These are phyloP conservation scores for Amphipyra tragopoginis DNA, from an alignment of 2,888 invertebrate genomes.

Conservation along the genomic window DNA sequence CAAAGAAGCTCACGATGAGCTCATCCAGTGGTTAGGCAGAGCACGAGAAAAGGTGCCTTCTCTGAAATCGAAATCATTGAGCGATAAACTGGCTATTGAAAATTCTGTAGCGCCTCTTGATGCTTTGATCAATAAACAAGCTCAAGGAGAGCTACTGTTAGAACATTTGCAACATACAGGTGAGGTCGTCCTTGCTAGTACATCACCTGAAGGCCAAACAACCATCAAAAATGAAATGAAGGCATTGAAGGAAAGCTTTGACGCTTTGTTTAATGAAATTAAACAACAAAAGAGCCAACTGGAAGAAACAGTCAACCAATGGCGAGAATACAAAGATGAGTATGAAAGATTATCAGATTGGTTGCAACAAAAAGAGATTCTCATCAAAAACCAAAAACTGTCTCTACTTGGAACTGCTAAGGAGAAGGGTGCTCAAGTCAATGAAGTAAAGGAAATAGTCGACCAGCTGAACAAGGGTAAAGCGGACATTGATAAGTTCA, in stretches of 20 bases:
- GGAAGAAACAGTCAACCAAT: slow-evolving; percentile 94
- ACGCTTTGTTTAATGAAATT: slow-evolving; percentile 95
- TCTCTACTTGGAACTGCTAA: slow-evolving; percentile 94
- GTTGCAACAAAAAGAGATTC: slow-evolving; percentile 97
- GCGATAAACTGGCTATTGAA: slow-evolving; percentile 96
- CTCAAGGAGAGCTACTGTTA: slow-evolving; percentile 96
- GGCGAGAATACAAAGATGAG: slow-evolving; percentile 98
- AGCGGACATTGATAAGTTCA: slow-evolving; percentile 95
- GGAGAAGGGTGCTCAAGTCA: slow-evolving; percentile 96
- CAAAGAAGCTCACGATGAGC: slow-evolving; percentile 97
- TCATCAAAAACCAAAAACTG: slow-evolving; percentile 97
- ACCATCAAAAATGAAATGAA: slow-evolving; percentile 96
- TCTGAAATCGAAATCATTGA: slow-evolving; percentile 94
- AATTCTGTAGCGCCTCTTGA: slow-evolving; percentile 96
- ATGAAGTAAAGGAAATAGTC: slow-evolving; percentile 94
- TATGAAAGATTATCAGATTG: slow-evolving; percentile 97
- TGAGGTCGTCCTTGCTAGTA: slow-evolving; percentile 95
- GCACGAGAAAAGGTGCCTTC: slow-evolving; percentile 97
- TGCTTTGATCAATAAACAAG: slow-evolving; percentile 95
- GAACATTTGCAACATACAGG: slow-evolving; percentile 97
- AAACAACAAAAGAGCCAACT: slow-evolving; percentile 95
- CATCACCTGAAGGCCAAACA: slow-evolving; percentile 94
- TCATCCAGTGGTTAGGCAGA: slow-evolving; percentile 96
- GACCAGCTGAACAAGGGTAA: slow-evolving; percentile 94
- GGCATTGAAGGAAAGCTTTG: slow-evolving; percentile 95